Evolutionary conservation across 1,140 invertebrate species (phyloP), one percentile per base, ranked within the genome.

Genomic region (Pachypeltis micranthus): DNA sequence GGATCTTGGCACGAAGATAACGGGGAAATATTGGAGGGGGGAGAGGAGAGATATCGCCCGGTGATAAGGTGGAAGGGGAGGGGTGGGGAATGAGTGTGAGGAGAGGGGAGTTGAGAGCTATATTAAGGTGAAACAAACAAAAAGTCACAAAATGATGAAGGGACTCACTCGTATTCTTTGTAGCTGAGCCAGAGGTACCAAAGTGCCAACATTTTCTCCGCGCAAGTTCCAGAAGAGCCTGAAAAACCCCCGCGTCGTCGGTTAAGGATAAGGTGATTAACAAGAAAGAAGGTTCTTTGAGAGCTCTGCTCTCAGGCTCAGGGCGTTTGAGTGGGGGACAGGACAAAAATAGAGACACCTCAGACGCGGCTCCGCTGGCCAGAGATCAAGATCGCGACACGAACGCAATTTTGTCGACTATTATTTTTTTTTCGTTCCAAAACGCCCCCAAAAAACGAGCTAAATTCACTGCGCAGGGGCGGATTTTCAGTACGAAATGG

Each of bases 111-210:
- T 14, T 51, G 23, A 51, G 39, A 31, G 28, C 57, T 59, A 59
- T 59, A 59, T 59, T 31, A 59, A 59, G 29, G 28, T 3, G 1
- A 1, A 59, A 28, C 2, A 2, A 3, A 47, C n/a, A 47, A 59
- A 59, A 59, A 7, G 4, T 51, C 12, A 51, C 47, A 21, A 62
- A 62, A 54, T 47, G 28, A 62, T 23, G 14, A 19, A n/a, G 27
- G 16, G 39, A 63, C 62, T 63, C 62, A 63, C 62, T 39, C 25
- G 25, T 58, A 63, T 54, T 63, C 62, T 16, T 58, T 63, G 55
- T 63, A 63, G 29, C 62, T 55, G 10, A 57, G 55, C 47, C 55
- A 63, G 21, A 63, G 21, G 62, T 63, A 63, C 62, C 62, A 63
- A 2, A 63, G 62, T 1, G 62, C 29, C 16, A 63, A 31, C 62